phyloP scores from a whole-genome alignment of 2,888 invertebrate genomes.

The Agapostemon virescens region DNA sequence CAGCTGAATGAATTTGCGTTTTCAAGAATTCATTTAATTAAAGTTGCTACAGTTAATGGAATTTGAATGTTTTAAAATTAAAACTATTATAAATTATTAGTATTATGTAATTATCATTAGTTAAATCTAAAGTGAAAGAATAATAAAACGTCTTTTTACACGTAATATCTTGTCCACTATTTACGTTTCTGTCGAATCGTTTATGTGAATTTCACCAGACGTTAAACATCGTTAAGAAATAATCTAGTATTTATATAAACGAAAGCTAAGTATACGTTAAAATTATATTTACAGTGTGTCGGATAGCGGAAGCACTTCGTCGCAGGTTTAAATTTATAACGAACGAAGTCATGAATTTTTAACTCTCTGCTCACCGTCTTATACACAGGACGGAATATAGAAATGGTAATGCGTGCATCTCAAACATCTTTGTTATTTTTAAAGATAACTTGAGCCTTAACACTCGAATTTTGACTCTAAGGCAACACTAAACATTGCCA shows the following conservation, averaged over 20 bases:
- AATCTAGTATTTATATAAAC: neutral
- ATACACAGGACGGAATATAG: neutral
- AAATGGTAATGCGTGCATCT: too few species aligned
- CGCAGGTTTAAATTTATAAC: neutral
- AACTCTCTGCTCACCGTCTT: neutral
- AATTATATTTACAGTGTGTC: neutral
- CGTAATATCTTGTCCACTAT: neutral
- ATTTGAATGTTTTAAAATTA: neutral
- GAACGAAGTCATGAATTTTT: neutral
- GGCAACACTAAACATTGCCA: too few species aligned
- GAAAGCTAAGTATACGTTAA: neutral
- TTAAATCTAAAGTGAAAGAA: neutral
- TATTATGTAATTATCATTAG: too few species aligned
- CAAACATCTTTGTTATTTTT: too few species aligned
- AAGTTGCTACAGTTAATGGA: neutral
- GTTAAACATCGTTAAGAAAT: neutral
- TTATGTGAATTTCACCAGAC: neutral
- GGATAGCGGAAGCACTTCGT: neutral
- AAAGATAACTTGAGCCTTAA: too few species aligned
- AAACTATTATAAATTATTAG: too few species aligned
- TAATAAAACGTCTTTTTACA: neutral
- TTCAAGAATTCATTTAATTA: neutral
- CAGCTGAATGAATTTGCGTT: neutral
- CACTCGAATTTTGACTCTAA: too few species aligned
- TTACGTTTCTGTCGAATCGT: neutral